Conservation (phyloP, 2,888 invertebrate species). For the Macrosiphum euphorbiae region DNA sequence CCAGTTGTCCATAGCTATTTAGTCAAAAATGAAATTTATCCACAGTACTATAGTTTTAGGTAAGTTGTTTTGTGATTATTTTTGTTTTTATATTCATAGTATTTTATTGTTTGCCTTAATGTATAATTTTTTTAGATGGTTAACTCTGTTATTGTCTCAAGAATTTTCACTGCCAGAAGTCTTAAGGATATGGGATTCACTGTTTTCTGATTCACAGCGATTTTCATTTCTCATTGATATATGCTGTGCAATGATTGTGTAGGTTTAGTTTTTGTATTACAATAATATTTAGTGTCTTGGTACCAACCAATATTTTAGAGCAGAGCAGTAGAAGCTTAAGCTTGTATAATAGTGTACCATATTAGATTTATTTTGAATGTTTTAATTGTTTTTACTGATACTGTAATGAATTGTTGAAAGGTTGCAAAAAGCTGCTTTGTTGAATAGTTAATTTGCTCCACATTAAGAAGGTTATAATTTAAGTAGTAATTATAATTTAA, state of each 20-base stretch:
- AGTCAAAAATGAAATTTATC: conserved; percentile 87
- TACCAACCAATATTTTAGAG: not conserved
- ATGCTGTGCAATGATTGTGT: conserved; percentile 98
- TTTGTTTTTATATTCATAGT: not conserved
- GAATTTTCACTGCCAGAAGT: conserved; percentile 98
- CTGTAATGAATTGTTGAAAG: not conserved
- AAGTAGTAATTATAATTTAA: not conserved
- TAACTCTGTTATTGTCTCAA: conserved; percentile 94
- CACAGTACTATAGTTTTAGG: conserved; percentile 97
- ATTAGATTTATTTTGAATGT: not conserved
- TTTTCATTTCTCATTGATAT: conserved; percentile 93
- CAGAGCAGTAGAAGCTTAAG: not conserved
- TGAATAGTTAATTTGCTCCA: not conserved
- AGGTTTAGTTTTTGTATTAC: conserved; percentile 71
- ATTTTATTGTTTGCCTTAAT: not conserved
- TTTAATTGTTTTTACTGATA: not conserved
- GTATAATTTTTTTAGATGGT: conserved; percentile 78
- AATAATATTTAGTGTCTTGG: not conserved
- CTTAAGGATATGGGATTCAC: conserved; percentile 95
- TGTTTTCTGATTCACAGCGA: conserved; percentile 90
- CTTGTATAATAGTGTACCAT: not conserved
- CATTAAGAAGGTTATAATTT: not conserved
- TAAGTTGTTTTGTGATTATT: conserved; percentile 69
- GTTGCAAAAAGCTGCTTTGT: not conserved
- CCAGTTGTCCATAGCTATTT: conserved; percentile 82